A percentile compares a stretch with the other conserved stretches of the same genome.
phyloP scores from a whole-genome alignment of 2,113 vertebrate species.

The Ploceus nigricollis region DNA sequence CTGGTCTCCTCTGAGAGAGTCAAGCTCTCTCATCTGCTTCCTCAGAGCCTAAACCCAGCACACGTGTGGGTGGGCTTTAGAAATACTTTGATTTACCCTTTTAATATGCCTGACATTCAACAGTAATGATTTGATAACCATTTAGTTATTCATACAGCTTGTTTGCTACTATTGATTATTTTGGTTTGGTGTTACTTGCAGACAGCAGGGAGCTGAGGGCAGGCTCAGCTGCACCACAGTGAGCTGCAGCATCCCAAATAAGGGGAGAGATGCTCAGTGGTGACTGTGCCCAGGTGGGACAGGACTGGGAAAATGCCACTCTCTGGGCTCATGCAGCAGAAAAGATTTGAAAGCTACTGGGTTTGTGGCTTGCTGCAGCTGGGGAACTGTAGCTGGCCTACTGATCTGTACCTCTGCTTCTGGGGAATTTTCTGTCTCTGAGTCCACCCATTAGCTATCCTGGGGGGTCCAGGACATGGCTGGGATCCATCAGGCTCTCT shows the following conservation, averaged over 20 bases:
- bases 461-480: accelerated
- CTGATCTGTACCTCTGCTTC: neutral
- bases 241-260: accelerated
- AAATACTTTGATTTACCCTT: neutral
- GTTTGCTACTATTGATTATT: neutral
- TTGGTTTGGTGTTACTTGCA: neutral
- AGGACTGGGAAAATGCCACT: neutral
- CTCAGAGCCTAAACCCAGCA: neutral
- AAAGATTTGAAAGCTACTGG: neutral
- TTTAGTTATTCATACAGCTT: neutral
- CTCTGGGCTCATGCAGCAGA: neutral
- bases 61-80: neutral
- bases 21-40: neutral
- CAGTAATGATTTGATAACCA: neutral
- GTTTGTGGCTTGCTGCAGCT: neutral
- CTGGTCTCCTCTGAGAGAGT: neutral
- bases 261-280: neutral
- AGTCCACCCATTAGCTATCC: neutral
- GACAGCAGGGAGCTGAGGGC: neutral
- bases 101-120: neutral
- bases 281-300: neutral
- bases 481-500: neutral
- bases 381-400: neutral
- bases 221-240: neutral
- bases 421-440: neutral